phyloP scores from a whole-genome alignment of 1,140 invertebrate species.

The Rhysida immarginata region DNA sequence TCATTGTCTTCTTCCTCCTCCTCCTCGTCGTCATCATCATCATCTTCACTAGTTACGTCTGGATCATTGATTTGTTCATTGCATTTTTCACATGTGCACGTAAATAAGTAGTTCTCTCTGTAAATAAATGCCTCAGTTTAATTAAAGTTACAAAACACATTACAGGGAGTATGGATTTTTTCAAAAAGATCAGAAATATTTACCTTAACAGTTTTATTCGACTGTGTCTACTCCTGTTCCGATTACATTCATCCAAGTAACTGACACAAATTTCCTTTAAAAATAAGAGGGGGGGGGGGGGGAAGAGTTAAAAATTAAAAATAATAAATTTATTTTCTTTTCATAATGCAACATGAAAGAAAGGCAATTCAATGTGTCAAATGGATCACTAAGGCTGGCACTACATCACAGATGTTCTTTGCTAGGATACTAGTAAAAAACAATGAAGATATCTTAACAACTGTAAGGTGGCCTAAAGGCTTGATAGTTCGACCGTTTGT shows the following conservation, averaged over 20 bases:
- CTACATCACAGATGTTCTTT: no score
- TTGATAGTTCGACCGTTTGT: no score
- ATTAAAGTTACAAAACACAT: no score
- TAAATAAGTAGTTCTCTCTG: slow-evolving; percentile 75
- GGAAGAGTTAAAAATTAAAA: no score
- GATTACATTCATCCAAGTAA: slow-evolving; percentile 72
- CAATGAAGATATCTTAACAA: no score
- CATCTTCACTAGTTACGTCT: slow-evolving; percentile 63
- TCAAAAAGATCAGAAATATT: slow-evolving; percentile 38
- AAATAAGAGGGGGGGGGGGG: no score
- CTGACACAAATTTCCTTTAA: slow-evolving; percentile 66
- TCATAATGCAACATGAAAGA: no score
- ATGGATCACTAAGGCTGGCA: no score
- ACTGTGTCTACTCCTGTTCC: slow-evolving; percentile 64
- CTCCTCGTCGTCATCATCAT: slow-evolving; percentile 40
- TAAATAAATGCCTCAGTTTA: slow-evolving; percentile 42
- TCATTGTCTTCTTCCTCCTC: slow-evolving; percentile 31
- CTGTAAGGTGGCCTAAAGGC: no score
- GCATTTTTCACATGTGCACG: slow-evolving; percentile 67
- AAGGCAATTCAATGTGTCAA: no score
- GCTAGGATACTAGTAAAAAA: no score
- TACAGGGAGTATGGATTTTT: slow-evolving; percentile 73
- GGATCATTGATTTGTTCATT: slow-evolving; percentile 50
- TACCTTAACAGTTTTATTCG: slow-evolving; percentile 56
- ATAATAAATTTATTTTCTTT: no score